Percentiles rank a stretch among this genome's conserved stretches.
Conservation (phyloP, 2,888 invertebrate genomes). For the Dorcus hopei region DNA sequence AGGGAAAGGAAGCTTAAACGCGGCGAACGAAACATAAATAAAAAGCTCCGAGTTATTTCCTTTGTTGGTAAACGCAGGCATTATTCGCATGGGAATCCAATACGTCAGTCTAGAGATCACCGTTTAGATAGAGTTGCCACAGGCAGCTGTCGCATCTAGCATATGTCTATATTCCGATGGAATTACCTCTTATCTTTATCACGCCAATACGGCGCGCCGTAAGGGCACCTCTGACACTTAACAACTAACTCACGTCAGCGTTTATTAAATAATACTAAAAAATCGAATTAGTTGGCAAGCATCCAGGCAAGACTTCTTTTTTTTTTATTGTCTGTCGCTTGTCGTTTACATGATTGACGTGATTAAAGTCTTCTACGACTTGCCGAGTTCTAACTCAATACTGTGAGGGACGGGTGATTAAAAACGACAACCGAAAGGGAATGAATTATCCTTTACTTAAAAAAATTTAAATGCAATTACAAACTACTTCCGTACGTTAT, state of each 20-base stretch:
- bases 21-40: background rate
- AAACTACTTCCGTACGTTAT: too few relatives aligned
- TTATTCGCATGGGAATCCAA: conserved; percentile 8
- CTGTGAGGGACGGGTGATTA: too few relatives aligned
- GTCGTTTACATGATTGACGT: too few relatives aligned
- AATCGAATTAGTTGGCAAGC: background rate
- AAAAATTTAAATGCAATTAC: too few relatives aligned
- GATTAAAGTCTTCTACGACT: too few relatives aligned
- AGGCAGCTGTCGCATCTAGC: conserved; percentile 30
- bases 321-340: too few relatives aligned
- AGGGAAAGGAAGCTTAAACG: background rate
- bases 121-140: conserved; percentile 17
- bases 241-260: conserved; percentile 1
- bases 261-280: conserved; percentile 3
- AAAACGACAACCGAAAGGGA: too few relatives aligned
- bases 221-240: conserved; percentile 4
- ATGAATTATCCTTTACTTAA: too few relatives aligned
- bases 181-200: conserved; percentile 30
- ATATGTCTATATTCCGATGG: conserved; percentile 33
- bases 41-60: background rate
- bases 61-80: background rate
- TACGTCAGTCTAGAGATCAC: conserved; percentile 12
- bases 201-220: conserved; percentile 17
- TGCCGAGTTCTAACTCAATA: too few relatives aligned
- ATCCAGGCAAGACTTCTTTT: too few relatives aligned